Conservation (phyloP, 2,113 vertebrate species). For the Coryphaenoides rupestris region DNA sequence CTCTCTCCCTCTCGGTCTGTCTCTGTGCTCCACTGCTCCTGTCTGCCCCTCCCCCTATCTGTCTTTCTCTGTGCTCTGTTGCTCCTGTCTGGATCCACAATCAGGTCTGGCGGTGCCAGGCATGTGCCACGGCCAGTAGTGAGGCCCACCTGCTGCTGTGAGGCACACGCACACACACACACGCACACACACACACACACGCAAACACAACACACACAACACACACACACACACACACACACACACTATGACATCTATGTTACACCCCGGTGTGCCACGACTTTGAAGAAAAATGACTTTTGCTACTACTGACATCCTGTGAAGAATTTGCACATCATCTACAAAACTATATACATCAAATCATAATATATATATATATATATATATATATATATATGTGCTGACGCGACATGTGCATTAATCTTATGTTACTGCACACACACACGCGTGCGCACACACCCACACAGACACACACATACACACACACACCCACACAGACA, state of each 20-base stretch:
- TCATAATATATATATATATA: too few species aligned
- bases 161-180: constrained; percentile 16
- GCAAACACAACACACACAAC: constrained; percentile 1
- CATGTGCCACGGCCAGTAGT: constrained; percentile 3
- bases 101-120: constrained; percentile 46
- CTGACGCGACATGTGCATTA: too few species aligned
- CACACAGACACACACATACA: background rate
- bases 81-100: constrained; percentile 33
- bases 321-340: background rate
- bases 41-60: background rate
- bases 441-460: background rate
- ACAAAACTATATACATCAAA: too few species aligned
- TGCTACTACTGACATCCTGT: background rate
- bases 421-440: constrained; percentile 12
- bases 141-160: too few species aligned
- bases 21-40: constrained; percentile 14
- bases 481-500: constrained; percentile 10
- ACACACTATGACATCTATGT: constrained; percentile 12
- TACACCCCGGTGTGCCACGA: constrained; percentile 8
- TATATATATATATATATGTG: too few species aligned
- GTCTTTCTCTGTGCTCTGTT: too few species aligned
- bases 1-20: too few species aligned
- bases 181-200: constrained; percentile 3
- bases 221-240: constrained; percentile 3
- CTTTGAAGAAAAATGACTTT: constrained; percentile 1